These are phyloP conservation scores for Pristiophorus japonicus DNA, from an alignment of 2,113 vertebrate genomes.

Conservation along the genomic window DNA sequence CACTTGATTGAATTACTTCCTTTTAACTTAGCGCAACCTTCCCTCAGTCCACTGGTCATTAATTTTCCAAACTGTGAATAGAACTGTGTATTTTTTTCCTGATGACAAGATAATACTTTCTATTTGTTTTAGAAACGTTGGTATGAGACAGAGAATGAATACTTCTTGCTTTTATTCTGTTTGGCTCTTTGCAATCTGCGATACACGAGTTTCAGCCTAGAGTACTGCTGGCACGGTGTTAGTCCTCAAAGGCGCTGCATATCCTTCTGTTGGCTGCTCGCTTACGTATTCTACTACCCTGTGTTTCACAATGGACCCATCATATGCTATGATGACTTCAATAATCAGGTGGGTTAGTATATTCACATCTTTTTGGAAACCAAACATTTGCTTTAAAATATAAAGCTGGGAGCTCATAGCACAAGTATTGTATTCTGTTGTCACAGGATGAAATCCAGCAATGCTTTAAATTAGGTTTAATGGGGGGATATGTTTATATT, in stretches of 20 bases:
- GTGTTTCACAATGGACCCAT: conserved; percentile 90
- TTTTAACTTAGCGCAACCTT: neutral
- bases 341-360: conserved; percentile 63
- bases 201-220: conserved; percentile 84
- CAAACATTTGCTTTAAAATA: neutral
- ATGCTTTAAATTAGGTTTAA: neutral
- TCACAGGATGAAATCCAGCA: neutral
- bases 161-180: conserved; percentile 82
- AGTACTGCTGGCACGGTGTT: conserved; percentile 67
- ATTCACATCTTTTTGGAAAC: neutral
- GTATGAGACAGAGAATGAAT: conserved; percentile 77
- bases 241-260: conserved; percentile 42
- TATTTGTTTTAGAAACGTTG: conserved; percentile 69
- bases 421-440: neutral
- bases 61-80: neutral
- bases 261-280: conserved; percentile 71
- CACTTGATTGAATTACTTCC: neutral
- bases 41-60: no score
- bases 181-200: conserved; percentile 80
- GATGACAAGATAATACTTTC: neutral
- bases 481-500: neutral
- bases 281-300: conserved; percentile 89
- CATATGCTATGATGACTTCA: conserved; percentile 74
- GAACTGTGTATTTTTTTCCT: neutral
- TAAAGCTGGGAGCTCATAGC: neutral